Conservation (phyloP, 2,113 vertebrate genomes). For the Penelope pileata region DNA sequence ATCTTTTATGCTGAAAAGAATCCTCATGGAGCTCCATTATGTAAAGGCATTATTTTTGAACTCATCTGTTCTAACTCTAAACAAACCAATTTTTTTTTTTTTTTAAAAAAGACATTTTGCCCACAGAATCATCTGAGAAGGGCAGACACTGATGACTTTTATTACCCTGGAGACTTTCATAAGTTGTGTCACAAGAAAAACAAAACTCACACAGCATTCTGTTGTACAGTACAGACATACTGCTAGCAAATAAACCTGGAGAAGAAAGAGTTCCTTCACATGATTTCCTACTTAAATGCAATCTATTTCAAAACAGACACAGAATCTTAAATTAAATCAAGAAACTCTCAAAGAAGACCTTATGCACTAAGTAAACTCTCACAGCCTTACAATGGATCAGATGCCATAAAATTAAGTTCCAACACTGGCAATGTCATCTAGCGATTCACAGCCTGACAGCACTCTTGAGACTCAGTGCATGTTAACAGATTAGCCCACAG, state of each 20-base stretch:
- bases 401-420: background rate
- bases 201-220: background rate
- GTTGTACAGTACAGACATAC: background rate
- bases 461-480: rapidly evolving
- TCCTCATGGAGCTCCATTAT: background rate
- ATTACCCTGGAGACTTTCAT: background rate
- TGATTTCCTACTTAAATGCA: background rate
- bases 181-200: background rate
- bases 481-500: background rate
- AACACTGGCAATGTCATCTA: background rate
- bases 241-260: background rate
- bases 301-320: background rate
- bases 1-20: background rate
- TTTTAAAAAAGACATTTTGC: background rate
- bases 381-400: background rate
- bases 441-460: background rate
- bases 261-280: background rate
- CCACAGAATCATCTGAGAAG: background rate
- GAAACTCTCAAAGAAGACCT: background rate
- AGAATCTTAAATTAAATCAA: background rate
- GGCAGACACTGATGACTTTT: background rate
- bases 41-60: background rate
- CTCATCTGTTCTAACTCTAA: background rate
- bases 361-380: background rate
- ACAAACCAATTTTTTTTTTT: background rate